A percentile compares a stretch with the other conserved stretches of the same genome.
Evolutionary conservation across 2,888 invertebrate species (phyloP).

Genomic region (Zeuzera pyrina): DNA sequence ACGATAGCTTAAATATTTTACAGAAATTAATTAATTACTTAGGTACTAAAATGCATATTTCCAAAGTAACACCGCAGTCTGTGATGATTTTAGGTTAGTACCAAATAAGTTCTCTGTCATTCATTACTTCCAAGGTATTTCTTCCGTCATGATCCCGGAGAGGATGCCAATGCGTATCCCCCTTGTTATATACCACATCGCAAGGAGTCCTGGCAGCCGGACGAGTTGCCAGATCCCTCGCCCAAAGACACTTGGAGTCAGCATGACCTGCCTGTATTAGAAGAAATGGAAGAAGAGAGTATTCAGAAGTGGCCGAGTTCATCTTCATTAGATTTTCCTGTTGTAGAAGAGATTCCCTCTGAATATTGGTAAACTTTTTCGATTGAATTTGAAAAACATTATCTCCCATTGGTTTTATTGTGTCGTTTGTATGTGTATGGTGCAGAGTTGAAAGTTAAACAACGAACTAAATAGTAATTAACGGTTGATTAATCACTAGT

Average conservation of each 20-base stretch:
- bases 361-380: slow-evolving; percentile 39
- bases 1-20: no score
- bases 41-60: no score
- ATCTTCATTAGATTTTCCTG: slow-evolving; percentile 35
- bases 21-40: no score
- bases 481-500: no score
- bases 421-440: no score
- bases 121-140: slow-evolving; percentile 35
- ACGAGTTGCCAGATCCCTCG: slow-evolving; percentile 43
- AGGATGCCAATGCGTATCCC: slow-evolving; percentile 49
- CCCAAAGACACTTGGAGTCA: slow-evolving; percentile 53
- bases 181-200: slow-evolving; percentile 52
- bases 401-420: no score
- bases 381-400: background rate
- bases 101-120: background rate
- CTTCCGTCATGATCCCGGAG: slow-evolving; percentile 62
- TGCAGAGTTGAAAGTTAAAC: no score
- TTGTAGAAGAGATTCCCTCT: slow-evolving; percentile 41
- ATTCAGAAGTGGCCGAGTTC: slow-evolving; percentile 29
- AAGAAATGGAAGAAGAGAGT: slow-evolving; percentile 29
- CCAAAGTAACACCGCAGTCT: no score
- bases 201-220: slow-evolving; percentile 50
- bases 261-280: slow-evolving; percentile 34
- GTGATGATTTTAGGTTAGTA: no score
- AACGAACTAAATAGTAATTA: no score